phyloP scores from a whole-genome alignment of 2,113 vertebrate species.

The Saccopteryx bilineata region DNA sequence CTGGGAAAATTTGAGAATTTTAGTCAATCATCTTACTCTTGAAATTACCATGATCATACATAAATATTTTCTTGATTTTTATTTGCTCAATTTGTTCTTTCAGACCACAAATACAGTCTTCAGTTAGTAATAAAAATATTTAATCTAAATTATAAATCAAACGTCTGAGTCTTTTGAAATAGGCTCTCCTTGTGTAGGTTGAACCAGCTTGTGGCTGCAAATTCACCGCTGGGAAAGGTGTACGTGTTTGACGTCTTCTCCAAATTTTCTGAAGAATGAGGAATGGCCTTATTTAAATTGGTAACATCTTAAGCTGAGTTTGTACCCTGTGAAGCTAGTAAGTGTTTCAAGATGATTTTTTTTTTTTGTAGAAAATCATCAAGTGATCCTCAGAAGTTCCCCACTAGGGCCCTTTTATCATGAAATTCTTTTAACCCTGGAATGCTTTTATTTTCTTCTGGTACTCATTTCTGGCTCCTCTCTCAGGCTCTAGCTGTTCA shows the following conservation, averaged over 20 bases:
- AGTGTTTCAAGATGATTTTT: conserved; percentile 22
- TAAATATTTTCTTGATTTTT: not conserved
- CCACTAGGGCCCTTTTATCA: not conserved
- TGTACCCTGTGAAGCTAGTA: not conserved
- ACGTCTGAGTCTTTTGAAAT: conserved; percentile 26
- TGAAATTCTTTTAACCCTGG: not conserved
- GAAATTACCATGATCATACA: not conserved
- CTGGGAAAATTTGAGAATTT: not conserved
- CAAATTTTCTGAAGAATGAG: not conserved
- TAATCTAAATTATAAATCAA: not conserved
- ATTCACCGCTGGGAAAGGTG: not conserved
- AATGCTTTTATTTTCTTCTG: not conserved
- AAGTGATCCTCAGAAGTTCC: not conserved
- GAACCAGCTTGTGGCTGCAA: not conserved
- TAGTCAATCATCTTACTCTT: not conserved
- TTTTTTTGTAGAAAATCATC: not conserved
- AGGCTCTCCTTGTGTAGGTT: not conserved
- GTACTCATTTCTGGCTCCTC: not conserved
- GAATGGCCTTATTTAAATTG: not conserved
- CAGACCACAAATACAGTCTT: not conserved
- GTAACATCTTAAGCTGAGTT: not conserved
- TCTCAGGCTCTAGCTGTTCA: not conserved
- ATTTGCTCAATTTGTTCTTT: not conserved
- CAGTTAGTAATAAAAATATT: conserved; percentile 4
- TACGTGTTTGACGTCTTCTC: not conserved